phyloP scores from a whole-genome alignment of 2,113 vertebrate species.

The Silurus meridionalis region DNA sequence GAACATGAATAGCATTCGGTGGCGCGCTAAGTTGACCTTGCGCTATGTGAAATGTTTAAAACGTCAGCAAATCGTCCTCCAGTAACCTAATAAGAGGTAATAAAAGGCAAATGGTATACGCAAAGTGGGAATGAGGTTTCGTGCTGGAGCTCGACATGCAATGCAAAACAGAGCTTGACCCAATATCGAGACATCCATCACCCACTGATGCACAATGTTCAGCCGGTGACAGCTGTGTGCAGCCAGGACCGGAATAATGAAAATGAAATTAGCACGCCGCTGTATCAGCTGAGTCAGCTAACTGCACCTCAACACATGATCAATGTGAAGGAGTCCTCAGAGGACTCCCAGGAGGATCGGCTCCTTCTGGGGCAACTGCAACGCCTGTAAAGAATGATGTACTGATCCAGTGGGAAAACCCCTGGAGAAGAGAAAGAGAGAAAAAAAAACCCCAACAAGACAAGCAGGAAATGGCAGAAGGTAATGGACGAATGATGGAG shows the following conservation, averaged over 20 bases:
- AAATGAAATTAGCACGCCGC: slow-evolving; percentile 23
- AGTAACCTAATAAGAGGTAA: not conserved
- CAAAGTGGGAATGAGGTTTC: not conserved
- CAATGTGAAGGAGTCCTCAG: slow-evolving; percentile 36
- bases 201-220: not conserved
- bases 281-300: slow-evolving; percentile 43
- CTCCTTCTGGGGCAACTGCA: not conserved
- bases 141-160: slow-evolving; percentile 16
- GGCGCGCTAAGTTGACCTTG: not conserved
- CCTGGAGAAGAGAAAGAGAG: not conserved
- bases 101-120: not conserved
- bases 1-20: not conserved
- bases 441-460: not conserved
- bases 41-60: not conserved
- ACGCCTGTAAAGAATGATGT: not conserved
- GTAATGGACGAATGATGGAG: slow-evolving; percentile 22
- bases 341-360: slow-evolving; percentile 1
- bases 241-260: slow-evolving; percentile 38
- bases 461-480: not conserved
- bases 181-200: slow-evolving; percentile 28
- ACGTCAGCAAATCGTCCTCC: not conserved
- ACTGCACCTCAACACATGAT: slow-evolving; percentile 18
- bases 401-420: not conserved
- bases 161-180: not conserved
- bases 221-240: slow-evolving; percentile 30